A percentile compares a stretch with the other conserved stretches of the same genome.
Evolutionary conservation across 30 jellyfish, hydroid and myxozoan genomes (phyloP).

Genomic region (Pelagia noctiluca): DNA sequence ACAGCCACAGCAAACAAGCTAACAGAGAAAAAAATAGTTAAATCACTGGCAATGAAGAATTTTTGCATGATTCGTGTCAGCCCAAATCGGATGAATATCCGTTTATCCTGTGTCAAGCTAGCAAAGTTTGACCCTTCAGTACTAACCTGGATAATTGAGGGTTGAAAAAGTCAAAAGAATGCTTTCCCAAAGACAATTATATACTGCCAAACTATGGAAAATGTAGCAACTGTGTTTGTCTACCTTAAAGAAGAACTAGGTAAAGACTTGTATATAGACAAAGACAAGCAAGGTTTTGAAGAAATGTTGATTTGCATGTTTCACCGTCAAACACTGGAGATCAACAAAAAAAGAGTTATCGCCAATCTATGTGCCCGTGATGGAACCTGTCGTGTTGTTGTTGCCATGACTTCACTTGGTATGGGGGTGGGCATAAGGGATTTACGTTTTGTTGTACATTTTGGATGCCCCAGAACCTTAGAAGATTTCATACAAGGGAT

Average conservation of each 20-base stretch:
- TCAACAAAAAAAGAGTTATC: conserved; percentile 5
- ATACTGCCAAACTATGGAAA: conserved; percentile 37
- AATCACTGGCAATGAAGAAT: conserved; percentile 11
- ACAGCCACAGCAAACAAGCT: conserved; percentile 22
- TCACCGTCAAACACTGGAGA: conserved; percentile 17
- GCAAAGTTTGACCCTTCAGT: conserved; percentile 10
- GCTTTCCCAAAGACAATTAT: conserved; percentile 16
- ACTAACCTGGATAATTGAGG: conserved; percentile 21
- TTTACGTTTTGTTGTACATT: conserved; percentile 16
- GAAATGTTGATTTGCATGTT: conserved; percentile 25
- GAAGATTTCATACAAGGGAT: conserved; percentile 30
- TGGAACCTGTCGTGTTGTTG: conserved; percentile 35
- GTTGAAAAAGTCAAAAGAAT: not conserved
- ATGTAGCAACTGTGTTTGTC: conserved; percentile 6
- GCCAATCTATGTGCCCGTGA: conserved; percentile 7
- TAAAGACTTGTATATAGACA: not conserved
- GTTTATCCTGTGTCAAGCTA: not conserved
- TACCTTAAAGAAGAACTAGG: conserved; percentile 26
- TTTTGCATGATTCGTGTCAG: conserved; percentile 16
- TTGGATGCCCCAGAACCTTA: conserved; percentile 21
- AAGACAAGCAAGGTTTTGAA: not conserved
- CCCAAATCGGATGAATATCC: conserved; percentile 28
- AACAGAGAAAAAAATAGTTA: conserved; percentile 22
- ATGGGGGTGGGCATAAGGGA: conserved; percentile 40
- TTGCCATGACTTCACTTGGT: conserved; percentile 36